Percentiles rank a stretch among this genome's conserved stretches.
phyloP scores from a whole-genome alignment of 2,888 invertebrate genomes.

The Orthosia gothica region DNA sequence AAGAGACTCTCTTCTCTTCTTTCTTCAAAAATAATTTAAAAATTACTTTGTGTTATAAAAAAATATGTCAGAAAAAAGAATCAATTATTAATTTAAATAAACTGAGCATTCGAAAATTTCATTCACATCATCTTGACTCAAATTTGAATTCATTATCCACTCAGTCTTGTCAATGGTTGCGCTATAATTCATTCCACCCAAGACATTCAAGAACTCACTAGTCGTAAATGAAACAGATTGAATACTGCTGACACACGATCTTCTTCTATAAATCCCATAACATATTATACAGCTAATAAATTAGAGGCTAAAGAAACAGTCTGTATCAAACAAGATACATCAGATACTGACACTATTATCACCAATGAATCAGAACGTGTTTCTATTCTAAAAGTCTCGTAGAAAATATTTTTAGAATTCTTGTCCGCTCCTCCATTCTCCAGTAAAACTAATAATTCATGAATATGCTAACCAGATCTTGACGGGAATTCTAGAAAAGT shows the following conservation, averaged over 20 bases:
- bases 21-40: too few relatives aligned
- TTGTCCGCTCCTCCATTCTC: conserved; percentile 27
- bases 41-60: too few relatives aligned
- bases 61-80: too few relatives aligned
- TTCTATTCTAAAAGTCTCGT: conserved; percentile 22
- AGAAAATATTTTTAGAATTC: conserved; percentile 38
- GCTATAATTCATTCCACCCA: too few relatives aligned
- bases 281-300: conserved; percentile 5
- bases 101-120: too few relatives aligned
- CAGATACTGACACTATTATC: conserved; percentile 23
- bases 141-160: too few relatives aligned
- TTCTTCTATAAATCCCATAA: not conserved
- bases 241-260: not conserved
- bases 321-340: conserved; percentile 14
- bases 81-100: too few relatives aligned
- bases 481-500: conserved; percentile 31
- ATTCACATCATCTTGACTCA: too few relatives aligned
- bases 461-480: conserved; percentile 63
- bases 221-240: not conserved
- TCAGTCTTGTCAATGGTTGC: too few relatives aligned
- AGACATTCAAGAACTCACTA: not conserved
- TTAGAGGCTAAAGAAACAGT: not conserved
- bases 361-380: conserved; percentile 33
- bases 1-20: too few relatives aligned
- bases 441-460: conserved; percentile 46